Evolutionary conservation across 2,888 invertebrate species (phyloP).

Genomic region (Cantharis flavilabris): DNA sequence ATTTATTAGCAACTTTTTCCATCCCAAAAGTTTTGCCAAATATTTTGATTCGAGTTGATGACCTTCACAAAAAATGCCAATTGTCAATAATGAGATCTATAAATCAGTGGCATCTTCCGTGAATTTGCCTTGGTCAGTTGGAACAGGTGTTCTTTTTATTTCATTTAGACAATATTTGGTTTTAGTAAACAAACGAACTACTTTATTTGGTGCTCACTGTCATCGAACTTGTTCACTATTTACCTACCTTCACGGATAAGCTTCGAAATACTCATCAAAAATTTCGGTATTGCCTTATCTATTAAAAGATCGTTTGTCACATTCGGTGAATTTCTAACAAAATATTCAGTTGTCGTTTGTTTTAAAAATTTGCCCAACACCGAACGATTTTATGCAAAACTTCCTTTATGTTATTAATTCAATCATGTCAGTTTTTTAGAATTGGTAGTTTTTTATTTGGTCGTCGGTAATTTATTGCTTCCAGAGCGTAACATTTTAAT

Average conservation of each 20-base stretch:
- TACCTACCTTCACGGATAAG: neutral
- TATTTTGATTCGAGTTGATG: neutral
- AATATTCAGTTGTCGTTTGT: neutral
- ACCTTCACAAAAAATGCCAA: neutral
- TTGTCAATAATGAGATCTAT: constrained; percentile 19
- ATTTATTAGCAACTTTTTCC: neutral
- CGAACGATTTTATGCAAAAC: neutral
- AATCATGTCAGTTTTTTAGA: neutral
- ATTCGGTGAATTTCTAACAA: neutral
- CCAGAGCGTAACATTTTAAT: neutral
- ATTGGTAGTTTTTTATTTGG: neutral
- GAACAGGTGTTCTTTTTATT: constrained; percentile 34
- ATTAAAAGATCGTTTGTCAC: neutral
- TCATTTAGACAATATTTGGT: constrained; percentile 25
- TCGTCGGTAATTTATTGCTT: neutral
- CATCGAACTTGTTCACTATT: neutral
- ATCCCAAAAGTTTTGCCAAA: neutral
- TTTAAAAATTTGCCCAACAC: no score
- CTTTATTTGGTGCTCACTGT: constrained; percentile 17
- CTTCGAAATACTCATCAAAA: neutral
- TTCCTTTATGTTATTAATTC: neutral
- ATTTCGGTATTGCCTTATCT: neutral
- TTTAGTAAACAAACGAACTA: constrained; percentile 22
- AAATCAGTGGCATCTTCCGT: constrained; percentile 30
- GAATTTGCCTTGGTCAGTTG: constrained; percentile 30